Base-by-base conservation (phyloP, 1,140 invertebrate genomes). In the Melanaphis sacchari region DNA sequence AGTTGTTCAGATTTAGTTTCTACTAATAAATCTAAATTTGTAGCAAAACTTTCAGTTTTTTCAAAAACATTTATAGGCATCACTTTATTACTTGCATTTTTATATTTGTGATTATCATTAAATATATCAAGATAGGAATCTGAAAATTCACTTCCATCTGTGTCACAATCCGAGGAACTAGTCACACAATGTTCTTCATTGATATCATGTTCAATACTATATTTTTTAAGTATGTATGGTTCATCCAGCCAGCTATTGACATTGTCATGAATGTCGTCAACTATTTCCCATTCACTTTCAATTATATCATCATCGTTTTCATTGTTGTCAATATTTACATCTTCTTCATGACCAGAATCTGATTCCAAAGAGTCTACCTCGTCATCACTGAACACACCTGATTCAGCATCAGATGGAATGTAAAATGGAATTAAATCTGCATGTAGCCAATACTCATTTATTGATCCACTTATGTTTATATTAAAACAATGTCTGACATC, bases 351-450 rank as follows among this genome's bases (percentile, higher is more conserved):
- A 31, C 36, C 81, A 31, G 76, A 84, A 81, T 54, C 81, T n/a
- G 91, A 93, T 40, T 22, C 46, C 4, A 40, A 7, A 85, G 81
- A 93, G 18, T 85, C 31, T 0, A 15, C 26, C 6, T 92, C 90
- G 1, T 93, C 81, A 41, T 93, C 81, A 54, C 91, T 93, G 40
- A 84, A 85, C 18, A 93, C 91, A 26, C 91, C 91, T 18, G 81
- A 93, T 85, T 85, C 91, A 82, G 59, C 7, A 93, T 93, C 81
- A 21, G 81, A 85, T 85, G 91, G 38, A 40, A 6, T 4, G n/a
- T 59, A 1, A n/a, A 93, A 93, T 11, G 76, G 91, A 40, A 93
- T 93, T 85, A 93, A 84, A 85, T 93, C 91, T 49, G 91, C 91
- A 84, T 85, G 81, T 7, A 93, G 52, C 81, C 91, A 93, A 49